Base-by-base conservation (phyloP, 2,113 vertebrate species). In the Morone chrysops region DNA sequence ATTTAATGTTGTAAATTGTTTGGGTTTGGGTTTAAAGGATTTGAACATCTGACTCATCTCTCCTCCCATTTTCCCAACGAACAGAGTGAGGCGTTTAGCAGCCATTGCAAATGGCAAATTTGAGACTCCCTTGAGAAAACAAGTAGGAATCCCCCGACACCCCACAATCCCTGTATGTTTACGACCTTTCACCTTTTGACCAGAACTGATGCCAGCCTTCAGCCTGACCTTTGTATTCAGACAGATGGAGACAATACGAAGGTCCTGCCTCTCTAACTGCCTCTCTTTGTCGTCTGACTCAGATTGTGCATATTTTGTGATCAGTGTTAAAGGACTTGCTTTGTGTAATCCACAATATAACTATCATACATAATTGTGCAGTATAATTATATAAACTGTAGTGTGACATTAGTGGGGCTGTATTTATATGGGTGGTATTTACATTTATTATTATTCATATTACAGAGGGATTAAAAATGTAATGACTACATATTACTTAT, bases 161-260 rank as follows among this genome's bases (percentile, higher is more conserved):
- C 48, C 14, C 40, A 63, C 13, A 0, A 12, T n/a, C 5, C 41
- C 38, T 18, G 74, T 80, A 85, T 74, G 78, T 92, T 90, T 75
- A 77, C 38, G 12, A 91, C 83, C 85, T 88, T 90, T 86, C 60
- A 87, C 87, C 87, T 59, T 79, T 76, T 84, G 70, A 89, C 81
- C 85, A 76, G 73, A 89, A 81, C 85, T 78, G 90, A 91, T 57
- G 18, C 31, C 22, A 82, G 78, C 90, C 77, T 86, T 87, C 70
- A 89, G 65, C 41, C 69, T 83, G 78, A 83, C 77, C 80, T 91
- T 86, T 90, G 70, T 79, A 4, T 77, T 77, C 84, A 89, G 83
- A 85, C 82, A 89, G 84, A 90, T 51, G 53, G 82, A 75, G 80
- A 80, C 20, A 14, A 56, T 43, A 31, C 41, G 81, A 77, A 56